Evolutionary conservation across 1,140 invertebrate species (phyloP).

Genomic region (Pseudomyrmex dendroicus): DNA sequence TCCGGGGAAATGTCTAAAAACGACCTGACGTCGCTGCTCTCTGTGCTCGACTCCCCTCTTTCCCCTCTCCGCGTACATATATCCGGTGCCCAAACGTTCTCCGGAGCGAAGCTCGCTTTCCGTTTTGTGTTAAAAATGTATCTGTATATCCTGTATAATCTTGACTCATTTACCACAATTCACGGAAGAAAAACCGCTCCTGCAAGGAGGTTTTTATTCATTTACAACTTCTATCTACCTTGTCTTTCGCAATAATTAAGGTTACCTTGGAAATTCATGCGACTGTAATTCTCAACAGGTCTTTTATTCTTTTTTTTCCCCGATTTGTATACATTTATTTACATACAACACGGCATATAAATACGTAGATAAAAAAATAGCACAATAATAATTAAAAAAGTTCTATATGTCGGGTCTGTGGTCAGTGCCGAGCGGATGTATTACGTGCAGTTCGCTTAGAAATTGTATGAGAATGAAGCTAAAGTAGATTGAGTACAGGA

Average conservation of each 20-base stretch:
- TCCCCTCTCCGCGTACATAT: conserved; percentile 38
- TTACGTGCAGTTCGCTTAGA: conserved; percentile 79
- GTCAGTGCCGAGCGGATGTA: conserved; percentile 82
- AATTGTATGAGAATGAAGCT: conserved; percentile 80
- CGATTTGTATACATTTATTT: conserved; percentile 3
- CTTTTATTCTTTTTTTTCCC: background rate
- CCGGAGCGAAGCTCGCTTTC: conserved; percentile 21
- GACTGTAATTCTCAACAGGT: background rate
- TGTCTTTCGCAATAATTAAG: background rate
- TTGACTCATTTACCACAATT: conserved; percentile 63
- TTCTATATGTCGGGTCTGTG: conserved; percentile 72
- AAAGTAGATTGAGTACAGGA: conserved; percentile 79
- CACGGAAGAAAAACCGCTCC: conserved; percentile 13
- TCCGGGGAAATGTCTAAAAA: conserved; percentile 67
- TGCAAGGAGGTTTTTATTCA: conserved; percentile 22
- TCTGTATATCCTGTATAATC: conserved; percentile 44
- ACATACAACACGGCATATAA: background rate
- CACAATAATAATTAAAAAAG: background rate
- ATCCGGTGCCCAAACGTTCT: conserved; percentile 50
- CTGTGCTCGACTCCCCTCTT: conserved; percentile 11
- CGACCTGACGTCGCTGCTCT: conserved; percentile 9
- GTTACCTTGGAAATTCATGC: background rate
- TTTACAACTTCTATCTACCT: background rate
- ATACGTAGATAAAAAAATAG: background rate
- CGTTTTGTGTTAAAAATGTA: conserved; percentile 61